Evolutionary conservation across 2,888 invertebrate species (phyloP), one percentile per base, ranked within the genome.

Genomic region (Drepana falcataria): DNA sequence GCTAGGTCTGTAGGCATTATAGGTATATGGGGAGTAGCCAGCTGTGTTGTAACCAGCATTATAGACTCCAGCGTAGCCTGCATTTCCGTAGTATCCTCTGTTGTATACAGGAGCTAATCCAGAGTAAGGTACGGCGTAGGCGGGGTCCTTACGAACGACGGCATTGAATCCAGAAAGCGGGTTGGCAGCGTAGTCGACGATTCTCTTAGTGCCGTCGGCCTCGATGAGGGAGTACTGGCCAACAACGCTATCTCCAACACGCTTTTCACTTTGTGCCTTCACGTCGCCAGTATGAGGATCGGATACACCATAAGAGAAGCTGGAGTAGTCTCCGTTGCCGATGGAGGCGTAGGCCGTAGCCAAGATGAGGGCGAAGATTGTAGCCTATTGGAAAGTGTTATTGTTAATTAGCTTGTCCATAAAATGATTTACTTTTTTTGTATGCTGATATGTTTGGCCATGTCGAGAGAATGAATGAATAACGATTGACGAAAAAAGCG

Each of bases 241-340:
- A 49, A 85, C 84, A 7, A 92, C 91, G 53, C 77, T 82, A 71
- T 88, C 85, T n/a, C 91, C 92, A 52, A 80, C 80, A 35, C 92
- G 83, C 56, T 79, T 81, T 69, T 92, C 92, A 47, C 80, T 78
- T 68, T 92, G 92, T 72, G 79, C 86, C 65, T 92, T 92, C 52
- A 82, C 78, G 66, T 92, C 92, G 2, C 92, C 92, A 48, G 92
- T 92, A 66, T 87, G 67, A 34, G 86, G 84, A 68, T 92, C 92
- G 53, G 90, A 81, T 5, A 92, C 89, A 48, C 91, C 91, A 64
- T 92, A 92, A 0, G 89, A 88, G 79, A 84, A 92, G 66, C 86
- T 85, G 64, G 88, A 79, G 65, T 77, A 71, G 54, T 71, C 79
- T 2, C 70, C 75, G 47, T 84, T 87, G 66, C 68, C 71, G 55